Conservation (phyloP, 2,113 vertebrate genomes). For the Myotis yumanensis region DNA sequence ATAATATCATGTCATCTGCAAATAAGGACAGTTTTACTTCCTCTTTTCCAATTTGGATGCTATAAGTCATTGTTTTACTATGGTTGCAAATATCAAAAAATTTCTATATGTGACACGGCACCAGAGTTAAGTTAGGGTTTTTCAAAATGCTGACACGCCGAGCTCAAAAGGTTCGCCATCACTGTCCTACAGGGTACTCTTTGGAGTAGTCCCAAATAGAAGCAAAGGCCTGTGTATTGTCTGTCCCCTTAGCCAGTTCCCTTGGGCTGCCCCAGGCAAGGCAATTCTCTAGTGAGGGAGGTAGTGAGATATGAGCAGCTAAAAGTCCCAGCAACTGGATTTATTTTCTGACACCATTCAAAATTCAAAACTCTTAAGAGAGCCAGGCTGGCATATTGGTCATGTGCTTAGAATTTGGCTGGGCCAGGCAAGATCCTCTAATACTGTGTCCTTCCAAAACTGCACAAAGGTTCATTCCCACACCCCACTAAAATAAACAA, state of each 20-base stretch:
- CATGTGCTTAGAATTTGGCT: background rate
- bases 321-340: background rate
- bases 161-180: too few species aligned
- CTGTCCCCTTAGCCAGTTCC: background rate
- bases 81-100: too few species aligned
- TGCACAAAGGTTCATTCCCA: background rate
- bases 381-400: background rate
- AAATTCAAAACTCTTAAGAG: background rate
- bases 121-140: too few species aligned
- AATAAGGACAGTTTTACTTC: too few species aligned
- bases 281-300: background rate
- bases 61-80: too few species aligned
- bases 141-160: too few species aligned
- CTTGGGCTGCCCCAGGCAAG: background rate
- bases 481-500: background rate
- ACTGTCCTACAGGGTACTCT: background rate
- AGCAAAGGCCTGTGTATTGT: background rate
- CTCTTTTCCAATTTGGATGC: too few species aligned
- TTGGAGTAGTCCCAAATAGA: background rate
- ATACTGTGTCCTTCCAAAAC: background rate
- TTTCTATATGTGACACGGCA: too few species aligned
- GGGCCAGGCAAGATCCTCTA: background rate
- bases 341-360: background rate
- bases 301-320: background rate
- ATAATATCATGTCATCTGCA: too few species aligned